A percentile compares a stretch with the other conserved stretches of the same genome.
These are phyloP conservation scores for Ceramica pisi DNA, from an alignment of 2,888 invertebrate genomes.

Conservation along the genomic window DNA sequence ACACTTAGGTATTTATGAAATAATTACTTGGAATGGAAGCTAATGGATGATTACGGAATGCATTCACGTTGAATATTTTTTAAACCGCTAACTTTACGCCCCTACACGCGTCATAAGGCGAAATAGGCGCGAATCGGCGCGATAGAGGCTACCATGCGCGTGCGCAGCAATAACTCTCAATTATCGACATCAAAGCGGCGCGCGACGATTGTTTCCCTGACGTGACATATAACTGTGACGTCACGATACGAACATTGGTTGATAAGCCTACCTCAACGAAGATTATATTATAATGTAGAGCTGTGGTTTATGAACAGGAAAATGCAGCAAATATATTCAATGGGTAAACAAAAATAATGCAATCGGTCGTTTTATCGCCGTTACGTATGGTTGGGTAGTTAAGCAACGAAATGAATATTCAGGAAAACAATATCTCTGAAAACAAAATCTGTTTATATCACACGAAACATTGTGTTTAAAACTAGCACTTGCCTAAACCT, in stretches of 20 bases:
- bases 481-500: too few species aligned
- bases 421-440: background rate
- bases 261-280: constrained; percentile 18
- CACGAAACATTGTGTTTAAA: too few species aligned
- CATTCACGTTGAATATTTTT: too few species aligned
- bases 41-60: background rate
- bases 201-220: constrained; percentile 51
- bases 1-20: too few species aligned
- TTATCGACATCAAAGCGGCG: constrained; percentile 68
- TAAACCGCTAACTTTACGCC: constrained; percentile 41
- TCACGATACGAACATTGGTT: constrained; percentile 23
- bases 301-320: background rate
- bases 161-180: constrained; percentile 71
- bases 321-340: background rate
- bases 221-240: constrained; percentile 40
- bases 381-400: too few species aligned
- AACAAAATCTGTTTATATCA: background rate
- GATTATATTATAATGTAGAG: background rate
- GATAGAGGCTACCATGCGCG: constrained; percentile 59
- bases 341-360: background rate
- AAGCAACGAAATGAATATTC: too few species aligned
- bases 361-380: background rate
- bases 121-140: constrained; percentile 54
- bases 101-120: constrained; percentile 40
- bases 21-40: background rate